Evolutionary conservation across 2,888 invertebrate genomes (phyloP).

Genomic region (Eupsilia transversa): DNA sequence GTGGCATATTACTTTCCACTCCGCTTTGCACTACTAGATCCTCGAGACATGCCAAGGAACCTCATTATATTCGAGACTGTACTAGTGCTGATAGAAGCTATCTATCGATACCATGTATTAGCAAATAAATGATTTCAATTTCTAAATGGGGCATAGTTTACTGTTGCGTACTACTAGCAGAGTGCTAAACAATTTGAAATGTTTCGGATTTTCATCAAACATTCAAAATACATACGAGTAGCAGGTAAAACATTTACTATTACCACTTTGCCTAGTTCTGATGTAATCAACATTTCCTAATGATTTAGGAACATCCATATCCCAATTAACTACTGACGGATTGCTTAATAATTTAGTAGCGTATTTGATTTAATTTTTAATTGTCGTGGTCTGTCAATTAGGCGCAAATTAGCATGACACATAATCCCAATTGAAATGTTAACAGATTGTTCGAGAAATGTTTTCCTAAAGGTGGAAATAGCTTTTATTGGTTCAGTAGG

Average conservation of each 20-base stretch:
- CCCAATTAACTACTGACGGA: conserved; percentile 15
- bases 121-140: not conserved
- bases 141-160: not conserved
- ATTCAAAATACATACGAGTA: not conserved
- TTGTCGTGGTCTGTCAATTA: conserved; percentile 32
- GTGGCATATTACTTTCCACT: not conserved
- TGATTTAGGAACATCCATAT: conserved; percentile 39
- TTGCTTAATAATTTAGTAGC: conserved; percentile 26
- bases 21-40: not conserved
- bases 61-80: not conserved
- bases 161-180: not conserved
- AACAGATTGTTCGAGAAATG: not conserved
- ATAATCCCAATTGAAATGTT: not conserved
- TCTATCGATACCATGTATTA: not conserved
- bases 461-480: not conserved
- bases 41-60: not conserved
- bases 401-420: conserved; percentile 16
- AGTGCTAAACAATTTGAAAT: not conserved
- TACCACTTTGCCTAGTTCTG: not conserved
- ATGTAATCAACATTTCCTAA: conserved; percentile 1
- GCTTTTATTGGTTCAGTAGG: not conserved
- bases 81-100: not conserved
- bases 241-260: conserved; percentile 8
- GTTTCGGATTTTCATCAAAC: not conserved
- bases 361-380: no score